Evolutionary conservation across 1,140 invertebrate species (phyloP), one percentile per base, ranked within the genome.

Genomic region (Atopsyche davidsoni): DNA sequence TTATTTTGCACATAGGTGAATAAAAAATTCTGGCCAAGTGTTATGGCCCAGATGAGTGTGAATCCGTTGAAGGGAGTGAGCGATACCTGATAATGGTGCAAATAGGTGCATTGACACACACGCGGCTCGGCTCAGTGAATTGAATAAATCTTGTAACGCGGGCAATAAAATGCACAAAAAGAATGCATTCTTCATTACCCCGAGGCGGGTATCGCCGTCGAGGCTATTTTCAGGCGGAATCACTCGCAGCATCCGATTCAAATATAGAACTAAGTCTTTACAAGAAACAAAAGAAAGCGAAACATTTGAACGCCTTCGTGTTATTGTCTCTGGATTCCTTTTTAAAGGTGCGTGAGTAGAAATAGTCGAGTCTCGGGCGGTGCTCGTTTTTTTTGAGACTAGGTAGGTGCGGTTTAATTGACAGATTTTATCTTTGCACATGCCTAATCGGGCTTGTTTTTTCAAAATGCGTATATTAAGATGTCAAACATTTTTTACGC

Each of bases 121-220:
- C 24, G 14, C 22, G 1, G 24, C n/a, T 9, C 17, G 28, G 34
- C n/a, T 7, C 35, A 38, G 9, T 24, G 16, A 23, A 35, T 45
- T 39, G 50, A 35, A 46, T 52, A 52, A 52, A 52, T 52, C 42
- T 45, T 46, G 50, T 52, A 46, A 52, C 50, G 34, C 42, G 22
- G 50, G 23, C 42, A 19, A 52, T 46, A 52, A 52, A 45, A 22
- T 31, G 21, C 17, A 45, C 32, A 52, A 50, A 50, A 50, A 43
- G 48, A 50, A 25, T 43, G 36, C 40, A 49, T 16, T 44, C 22
- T 28, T 44, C 48, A 46, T 45, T n/a, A n/a, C n/a, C n/a, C n/a
- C n/a, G n/a, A 52, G 18, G 38, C 24, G 19, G 4, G 42, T 46
- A 45, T 52, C 39, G 50, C 50, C 36, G 42, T 52, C 50, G 40